These are phyloP conservation scores for Leucophenga maculata DNA, from an alignment of 2,888 invertebrate species.

Conservation along the genomic window DNA sequence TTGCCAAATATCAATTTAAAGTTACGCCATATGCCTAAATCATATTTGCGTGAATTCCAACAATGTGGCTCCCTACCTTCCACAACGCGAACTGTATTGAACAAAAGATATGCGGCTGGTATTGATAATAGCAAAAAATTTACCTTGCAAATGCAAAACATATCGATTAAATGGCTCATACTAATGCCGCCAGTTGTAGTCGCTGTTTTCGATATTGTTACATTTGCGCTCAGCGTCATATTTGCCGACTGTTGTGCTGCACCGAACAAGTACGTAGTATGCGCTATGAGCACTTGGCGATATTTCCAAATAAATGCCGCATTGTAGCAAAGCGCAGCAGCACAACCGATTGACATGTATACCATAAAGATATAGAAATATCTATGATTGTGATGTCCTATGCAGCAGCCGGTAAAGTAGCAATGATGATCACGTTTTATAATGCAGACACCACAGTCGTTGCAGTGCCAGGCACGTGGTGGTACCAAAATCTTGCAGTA, in stretches of 20 bases:
- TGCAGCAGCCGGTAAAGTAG: slow-evolving; percentile 88
- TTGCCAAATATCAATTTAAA: slow-evolving; percentile 83
- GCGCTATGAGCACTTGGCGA: slow-evolving; percentile 71
- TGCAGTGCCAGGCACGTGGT: slow-evolving; percentile 93
- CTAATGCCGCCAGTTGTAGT: too few relatives aligned
- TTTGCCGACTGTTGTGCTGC: too few relatives aligned
- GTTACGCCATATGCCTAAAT: slow-evolving; percentile 82
- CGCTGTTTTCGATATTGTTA: too few relatives aligned
- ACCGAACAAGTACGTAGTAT: slow-evolving; percentile 73
- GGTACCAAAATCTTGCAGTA: slow-evolving; percentile 83
- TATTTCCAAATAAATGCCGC: slow-evolving; percentile 75
- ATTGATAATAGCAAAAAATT: slow-evolving; percentile 79
- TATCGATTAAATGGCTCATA: too few relatives aligned
- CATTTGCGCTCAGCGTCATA: too few relatives aligned
- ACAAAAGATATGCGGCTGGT: slow-evolving; percentile 78
- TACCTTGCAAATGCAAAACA: slow-evolving; percentile 76
- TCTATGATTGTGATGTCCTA: slow-evolving; percentile 89
- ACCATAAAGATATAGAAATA: slow-evolving; percentile 87
- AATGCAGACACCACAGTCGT: slow-evolving; percentile 86
- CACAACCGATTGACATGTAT: slow-evolving; percentile 80
- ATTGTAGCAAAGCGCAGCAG: slow-evolving; percentile 81
- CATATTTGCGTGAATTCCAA: slow-evolving; percentile 75
- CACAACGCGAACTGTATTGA: slow-evolving; percentile 83
- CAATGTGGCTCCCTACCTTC: slow-evolving; percentile 75
- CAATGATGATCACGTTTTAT: slow-evolving; percentile 90